Evolutionary conservation across 2,797 vertebrate genomes (phyloP), one percentile per base, ranked within the genome.

Genomic region (Channa striata): DNA sequence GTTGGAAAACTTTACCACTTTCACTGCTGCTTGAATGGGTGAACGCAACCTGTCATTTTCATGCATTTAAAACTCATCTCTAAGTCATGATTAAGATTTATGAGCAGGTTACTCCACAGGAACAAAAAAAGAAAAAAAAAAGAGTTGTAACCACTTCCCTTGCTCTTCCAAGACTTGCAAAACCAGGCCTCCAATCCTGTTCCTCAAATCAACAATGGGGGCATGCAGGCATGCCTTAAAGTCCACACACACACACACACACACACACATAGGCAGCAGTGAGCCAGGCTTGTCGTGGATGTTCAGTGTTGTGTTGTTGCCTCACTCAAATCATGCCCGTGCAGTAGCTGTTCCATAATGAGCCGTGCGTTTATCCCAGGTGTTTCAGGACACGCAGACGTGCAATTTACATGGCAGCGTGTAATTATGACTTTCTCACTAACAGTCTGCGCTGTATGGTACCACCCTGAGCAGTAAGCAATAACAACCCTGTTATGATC

Each of bases 401-500:
- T 90, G 84, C 81, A 93, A 94, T 95, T 94, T 93, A 65, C 77
- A 80, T 71, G 80, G 89, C 83, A 88, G 82, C 51, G 72, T 94
- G 87, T 92, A 92, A 95, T 95, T 94, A 94, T 54, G 80, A 85
- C 80, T 87, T 84, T 92, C 84, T 87, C 83, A 81, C 74, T 60
- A 39, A 87, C 80, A 49, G 40, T 72, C 85, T 77, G 81, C 83
- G 71, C 85, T 92, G 87, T 83, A 68, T 82, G 84, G 85, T 84
- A 1, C 51, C 33, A 25, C 53, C 53, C 46, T 51, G 8, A 21
- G 73, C 68, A 48, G 1, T 46, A 11, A 14, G 25, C 7, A 30
- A 19, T 8, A 40, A 44, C 12, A 14, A 46, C n/a, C n/a, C n/a
- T n/a, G n/a, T 16, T 17, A 34, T 20, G 43, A 40, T 6, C n/a